Conservation (phyloP, 2,888 invertebrate genomes). For the Eupsilia transversa region DNA sequence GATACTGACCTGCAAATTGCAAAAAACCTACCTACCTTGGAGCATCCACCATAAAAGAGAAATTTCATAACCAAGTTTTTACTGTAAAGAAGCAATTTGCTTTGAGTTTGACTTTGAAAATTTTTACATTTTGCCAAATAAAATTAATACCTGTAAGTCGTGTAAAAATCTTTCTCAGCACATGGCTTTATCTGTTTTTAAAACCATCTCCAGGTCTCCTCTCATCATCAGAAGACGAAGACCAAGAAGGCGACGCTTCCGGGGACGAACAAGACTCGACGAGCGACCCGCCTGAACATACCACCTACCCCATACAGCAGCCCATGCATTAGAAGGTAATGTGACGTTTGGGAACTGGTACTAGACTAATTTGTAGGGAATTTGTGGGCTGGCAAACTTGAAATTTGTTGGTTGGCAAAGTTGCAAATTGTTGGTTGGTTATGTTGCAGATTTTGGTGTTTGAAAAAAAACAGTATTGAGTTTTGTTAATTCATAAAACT, state of each 20-base stretch:
- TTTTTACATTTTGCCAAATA: no score
- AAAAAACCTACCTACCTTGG: no score
- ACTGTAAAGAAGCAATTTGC: no score
- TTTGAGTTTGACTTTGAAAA: no score
- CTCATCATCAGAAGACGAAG: slow-evolving; percentile 91
- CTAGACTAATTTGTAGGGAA: neutral
- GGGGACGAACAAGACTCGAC: slow-evolving; percentile 90
- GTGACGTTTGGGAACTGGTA: slow-evolving; percentile 15
- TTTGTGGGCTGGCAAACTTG: neutral
- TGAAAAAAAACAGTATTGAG: neutral
- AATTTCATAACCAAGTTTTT: no score
- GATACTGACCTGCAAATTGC: no score
- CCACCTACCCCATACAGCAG: slow-evolving; percentile 77
- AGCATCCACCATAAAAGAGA: no score
- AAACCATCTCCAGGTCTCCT: slow-evolving; percentile 86
- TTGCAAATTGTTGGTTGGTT: neutral
- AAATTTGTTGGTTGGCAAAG: neutral
- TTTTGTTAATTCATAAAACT: neutral
- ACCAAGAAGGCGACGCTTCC: slow-evolving; percentile 90
- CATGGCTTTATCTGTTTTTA: no score
- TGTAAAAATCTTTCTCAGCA: no score
- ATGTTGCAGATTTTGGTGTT: neutral
- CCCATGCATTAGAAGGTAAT: slow-evolving; percentile 76
- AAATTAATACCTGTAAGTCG: no score
- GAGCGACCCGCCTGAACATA: slow-evolving; percentile 79